Base-by-base conservation (phyloP, 2,888 invertebrate species). In the Parnassius orleans region DNA sequence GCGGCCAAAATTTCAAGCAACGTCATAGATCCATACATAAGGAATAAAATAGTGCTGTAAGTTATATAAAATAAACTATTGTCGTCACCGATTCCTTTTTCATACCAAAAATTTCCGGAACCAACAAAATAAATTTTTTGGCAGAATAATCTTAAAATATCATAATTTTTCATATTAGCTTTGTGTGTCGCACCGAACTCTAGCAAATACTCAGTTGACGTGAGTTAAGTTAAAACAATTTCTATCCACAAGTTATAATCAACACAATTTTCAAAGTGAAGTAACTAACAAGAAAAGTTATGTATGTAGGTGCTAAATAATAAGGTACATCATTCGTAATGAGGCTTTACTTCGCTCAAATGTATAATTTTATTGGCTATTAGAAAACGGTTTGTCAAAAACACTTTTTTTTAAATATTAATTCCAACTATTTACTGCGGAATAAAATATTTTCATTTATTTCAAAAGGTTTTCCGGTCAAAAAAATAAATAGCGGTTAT, bases 71-170 rank as follows among this genome's bases (percentile, higher is more conserved):
- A 66, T 54, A 83, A 57, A 60, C 68, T 79, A 60, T 68, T 74
- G 66, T 87, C 87, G 59, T 87, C 69, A 19, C 82, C 79, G 67
- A 84, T 73, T 2, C 72, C 74, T 50, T 81, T 73, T 69, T 86
- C 78, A 59, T 78, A 85, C 90, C 90, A 90, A 68, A 86, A 87
- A 70, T 89, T 83, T 5, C 90, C 89, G 24, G 80, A 73, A n/a
- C 90, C 89, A 12, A 81, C 69, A 53, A 78, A 65, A 69, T 76
- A 90, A 68, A 87, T 82, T 65, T 73, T 79, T 56, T 72, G 66
- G 61, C 86, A 87, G 55, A 77, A 76, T 2, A 63, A 72, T 71
- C 82, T 84, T 42, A 90, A 70, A 64, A 89, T 84, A 33, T 69
- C 57, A 62, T 84, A 79, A 72, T 85, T 80, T 69, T 79, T 86